These are phyloP conservation scores for Drosophila malerkotliana DNA, from an alignment of 1,140 invertebrate genomes.

Conservation along the genomic window DNA sequence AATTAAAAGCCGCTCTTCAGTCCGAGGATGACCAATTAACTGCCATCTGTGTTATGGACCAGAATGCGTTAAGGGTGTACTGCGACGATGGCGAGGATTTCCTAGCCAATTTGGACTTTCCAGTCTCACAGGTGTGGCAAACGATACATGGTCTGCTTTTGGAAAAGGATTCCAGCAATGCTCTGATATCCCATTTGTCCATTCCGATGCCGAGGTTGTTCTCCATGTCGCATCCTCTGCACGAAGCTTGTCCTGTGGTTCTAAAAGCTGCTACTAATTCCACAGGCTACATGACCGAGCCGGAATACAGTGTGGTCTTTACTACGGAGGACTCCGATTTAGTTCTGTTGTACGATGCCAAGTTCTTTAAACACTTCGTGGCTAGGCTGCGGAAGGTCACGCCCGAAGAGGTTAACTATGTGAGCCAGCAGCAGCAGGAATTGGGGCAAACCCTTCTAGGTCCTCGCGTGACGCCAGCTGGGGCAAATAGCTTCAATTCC, in stretches of 20 bases:
- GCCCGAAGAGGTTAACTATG: constrained; percentile 88
- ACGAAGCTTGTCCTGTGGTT: constrained; percentile 94
- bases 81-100: constrained; percentile 93
- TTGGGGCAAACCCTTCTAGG: constrained; percentile 51
- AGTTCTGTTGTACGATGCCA: constrained; percentile 90
- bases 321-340: constrained; percentile 87
- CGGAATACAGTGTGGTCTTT: constrained; percentile 86
- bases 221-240: constrained; percentile 93
- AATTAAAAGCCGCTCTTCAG: constrained; percentile 50
- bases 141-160: constrained; percentile 91
- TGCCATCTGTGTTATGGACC: constrained; percentile 85
- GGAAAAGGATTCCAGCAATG: constrained; percentile 86
- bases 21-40: constrained; percentile 58
- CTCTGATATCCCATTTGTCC: constrained; percentile 68
- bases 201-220: constrained; percentile 88
- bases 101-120: constrained; percentile 92
- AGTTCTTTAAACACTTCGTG: constrained; percentile 91
- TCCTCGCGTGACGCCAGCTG: not conserved
- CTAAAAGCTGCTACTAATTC: constrained; percentile 85
- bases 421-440: constrained; percentile 76
- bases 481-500: constrained; percentile 41
- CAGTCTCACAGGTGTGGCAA: constrained; percentile 90
- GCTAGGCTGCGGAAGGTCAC: constrained; percentile 92
- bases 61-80: constrained; percentile 91
- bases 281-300: constrained; percentile 86